A percentile compares a stretch with the other conserved stretches of the same genome.
These are phyloP conservation scores for Barnardius zonarius DNA, from an alignment of 2,113 vertebrate species.

Conservation along the genomic window DNA sequence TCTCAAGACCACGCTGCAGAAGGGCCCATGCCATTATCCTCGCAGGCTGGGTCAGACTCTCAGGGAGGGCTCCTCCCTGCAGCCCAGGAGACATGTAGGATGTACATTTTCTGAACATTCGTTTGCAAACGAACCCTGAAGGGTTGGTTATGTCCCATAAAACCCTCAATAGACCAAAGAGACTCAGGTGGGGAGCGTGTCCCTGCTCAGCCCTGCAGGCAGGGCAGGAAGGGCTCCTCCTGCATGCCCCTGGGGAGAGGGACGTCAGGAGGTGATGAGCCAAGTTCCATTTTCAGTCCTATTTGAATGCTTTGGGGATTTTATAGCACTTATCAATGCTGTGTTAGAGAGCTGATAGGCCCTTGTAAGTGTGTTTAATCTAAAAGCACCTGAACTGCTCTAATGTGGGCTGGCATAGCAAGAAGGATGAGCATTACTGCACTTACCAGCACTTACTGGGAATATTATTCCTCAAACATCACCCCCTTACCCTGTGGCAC, in stretches of 20 bases:
- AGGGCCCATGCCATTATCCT: fast-evolving
- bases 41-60: fast-evolving
- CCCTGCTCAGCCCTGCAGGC: fast-evolving
- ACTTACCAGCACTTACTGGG: neutral
- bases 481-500: neutral
- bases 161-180: neutral
- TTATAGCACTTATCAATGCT: neutral
- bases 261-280: fast-evolving
- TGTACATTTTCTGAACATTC: fast-evolving
- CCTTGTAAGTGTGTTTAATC: neutral
- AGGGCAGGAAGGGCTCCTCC: fast-evolving
- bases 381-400: neutral
- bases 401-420: neutral
- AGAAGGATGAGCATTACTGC: too few species aligned
- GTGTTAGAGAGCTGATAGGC: fast-evolving
- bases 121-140: neutral
- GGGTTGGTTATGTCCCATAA: neutral
- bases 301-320: neutral
- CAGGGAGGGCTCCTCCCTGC: neutral
- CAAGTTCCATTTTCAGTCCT: neutral
- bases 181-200: neutral
- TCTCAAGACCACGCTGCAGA: fast-evolving
- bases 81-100: neutral
- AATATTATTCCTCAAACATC: too few species aligned
- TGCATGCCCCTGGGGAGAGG: fast-evolving